Percentiles rank a stretch among this genome's conserved stretches.
Conservation (phyloP, 2,113 vertebrate species). For the Brienomyrus brachyistius region DNA sequence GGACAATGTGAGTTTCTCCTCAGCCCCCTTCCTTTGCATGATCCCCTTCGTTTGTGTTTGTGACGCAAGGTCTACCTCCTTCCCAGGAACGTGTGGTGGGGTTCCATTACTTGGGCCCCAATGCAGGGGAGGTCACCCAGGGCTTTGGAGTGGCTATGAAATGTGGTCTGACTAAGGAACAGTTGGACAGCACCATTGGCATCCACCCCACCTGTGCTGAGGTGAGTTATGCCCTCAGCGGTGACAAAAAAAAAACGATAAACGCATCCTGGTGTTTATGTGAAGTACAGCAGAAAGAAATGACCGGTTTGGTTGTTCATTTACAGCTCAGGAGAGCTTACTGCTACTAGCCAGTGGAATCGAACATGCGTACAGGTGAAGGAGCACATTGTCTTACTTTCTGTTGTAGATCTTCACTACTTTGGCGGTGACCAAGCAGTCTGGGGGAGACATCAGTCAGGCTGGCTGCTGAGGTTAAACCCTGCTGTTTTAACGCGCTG, state of each 20-base stretch:
- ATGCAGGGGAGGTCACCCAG: conserved; percentile 91
- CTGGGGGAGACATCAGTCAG: conserved; percentile 72
- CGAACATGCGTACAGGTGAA: neutral
- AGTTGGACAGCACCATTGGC: conserved; percentile 80
- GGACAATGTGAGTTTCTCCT: conserved; percentile 65
- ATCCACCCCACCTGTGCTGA: conserved; percentile 95
- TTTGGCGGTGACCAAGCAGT: conserved; percentile 79
- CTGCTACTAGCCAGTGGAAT: neutral
- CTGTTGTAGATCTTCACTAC: conserved; percentile 79
- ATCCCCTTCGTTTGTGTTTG: neutral
- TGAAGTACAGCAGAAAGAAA: neutral
- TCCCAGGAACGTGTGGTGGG: conserved; percentile 80
- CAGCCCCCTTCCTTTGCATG: neutral
- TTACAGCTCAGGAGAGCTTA: neutral
- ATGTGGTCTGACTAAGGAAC: conserved; percentile 83
- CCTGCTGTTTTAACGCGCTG: conserved; percentile 71
- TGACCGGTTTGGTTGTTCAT: neutral
- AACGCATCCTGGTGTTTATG: neutral
- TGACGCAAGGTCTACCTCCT: neutral
- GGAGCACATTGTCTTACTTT: neutral
- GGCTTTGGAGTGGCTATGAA: conserved; percentile 90
- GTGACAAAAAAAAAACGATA: neutral
- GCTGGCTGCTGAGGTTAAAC: conserved; percentile 95
- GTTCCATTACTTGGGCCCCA: conserved; percentile 88
- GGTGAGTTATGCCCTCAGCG: conserved; percentile 51